Evolutionary conservation across 2,113 vertebrate genomes (phyloP), one percentile per base, ranked within the genome.

Genomic region (Mionectes macconnelli): DNA sequence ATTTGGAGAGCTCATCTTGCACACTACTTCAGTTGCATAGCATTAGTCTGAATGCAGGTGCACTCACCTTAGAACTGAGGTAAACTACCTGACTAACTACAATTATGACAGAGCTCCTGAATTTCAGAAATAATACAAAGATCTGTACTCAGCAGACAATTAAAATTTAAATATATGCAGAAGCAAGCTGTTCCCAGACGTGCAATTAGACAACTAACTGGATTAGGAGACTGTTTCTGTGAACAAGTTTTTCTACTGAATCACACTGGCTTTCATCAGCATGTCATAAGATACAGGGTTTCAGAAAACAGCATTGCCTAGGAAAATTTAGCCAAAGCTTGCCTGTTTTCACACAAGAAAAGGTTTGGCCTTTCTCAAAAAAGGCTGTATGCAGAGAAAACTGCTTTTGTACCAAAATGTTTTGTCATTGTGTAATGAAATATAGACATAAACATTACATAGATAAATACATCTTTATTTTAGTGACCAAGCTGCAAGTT

Each of bases 161-260:
- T 77, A 60, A 23, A 80, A 89, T 80, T 82, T 91, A 37, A 89
- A 94, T 93, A 87, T 90, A 77, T 81, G 73, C 89, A 75, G 55
- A 96, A 97, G 72, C 44, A 87, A 96, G 60, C 33, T 81, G 53
- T 85, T 93, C 23, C 39, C 56, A 89, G 40, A 91, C 21, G 6
- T 52, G 70, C 57, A 66, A 93, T 93, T 83, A 82, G 67, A 78
- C 30, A 70, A 52, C 83, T 90, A 94, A 70, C 52, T 90, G 59
- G 79, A 79, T 90, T 94, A 80, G 60, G 45, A 94, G 80, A 55
- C 40, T 72, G 35, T 73, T 42, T 60, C 60, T 40, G 49, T 57
- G 69, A 91, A 66, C 49, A 86, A 92, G 87, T 83, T 95, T 87
- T 97, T 90, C 80, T 76, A 60, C 90, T 94, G 56, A 88, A 96